Evolutionary conservation across 2,797 vertebrate species (phyloP).

Genomic region (Leucoraja ocellata): DNA sequence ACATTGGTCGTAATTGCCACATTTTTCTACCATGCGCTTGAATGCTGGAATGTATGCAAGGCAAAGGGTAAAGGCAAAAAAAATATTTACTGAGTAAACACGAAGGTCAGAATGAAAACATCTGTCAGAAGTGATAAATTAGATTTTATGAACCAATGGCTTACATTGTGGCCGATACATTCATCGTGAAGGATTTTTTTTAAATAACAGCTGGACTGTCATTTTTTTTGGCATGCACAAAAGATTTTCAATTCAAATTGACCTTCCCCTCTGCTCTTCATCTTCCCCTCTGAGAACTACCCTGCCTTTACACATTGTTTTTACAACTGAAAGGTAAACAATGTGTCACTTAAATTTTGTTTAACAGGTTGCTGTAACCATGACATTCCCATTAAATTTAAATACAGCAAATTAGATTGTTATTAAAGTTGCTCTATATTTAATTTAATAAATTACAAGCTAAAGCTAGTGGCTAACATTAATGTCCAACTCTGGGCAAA

Average conservation of each 20-base stretch:
- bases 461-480: not conserved
- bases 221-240: constrained; percentile 14
- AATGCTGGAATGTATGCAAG: constrained; percentile 32
- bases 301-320: not conserved
- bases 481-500: not conserved
- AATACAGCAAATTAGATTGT: not conserved
- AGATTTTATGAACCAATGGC: constrained; percentile 30
- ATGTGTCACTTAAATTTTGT: not conserved
- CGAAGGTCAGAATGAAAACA: constrained; percentile 23
- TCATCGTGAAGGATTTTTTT: constrained; percentile 15
- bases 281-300: not conserved
- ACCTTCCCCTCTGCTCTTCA: not conserved
- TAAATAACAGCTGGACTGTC: constrained; percentile 8
- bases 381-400: not conserved
- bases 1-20: constrained; percentile 7
- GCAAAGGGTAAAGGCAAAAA: constrained; percentile 31
- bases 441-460: not conserved
- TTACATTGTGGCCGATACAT: constrained; percentile 15
- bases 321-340: too few species aligned
- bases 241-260: not conserved
- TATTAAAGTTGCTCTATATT: not conserved
- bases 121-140: constrained; percentile 37
- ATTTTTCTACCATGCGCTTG: constrained; percentile 3
- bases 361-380: not conserved
- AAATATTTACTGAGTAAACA: constrained; percentile 34